These are phyloP conservation scores for Petrolisthes cinctipes DNA, from an alignment of 2,888 invertebrate species.

Conservation along the genomic window DNA sequence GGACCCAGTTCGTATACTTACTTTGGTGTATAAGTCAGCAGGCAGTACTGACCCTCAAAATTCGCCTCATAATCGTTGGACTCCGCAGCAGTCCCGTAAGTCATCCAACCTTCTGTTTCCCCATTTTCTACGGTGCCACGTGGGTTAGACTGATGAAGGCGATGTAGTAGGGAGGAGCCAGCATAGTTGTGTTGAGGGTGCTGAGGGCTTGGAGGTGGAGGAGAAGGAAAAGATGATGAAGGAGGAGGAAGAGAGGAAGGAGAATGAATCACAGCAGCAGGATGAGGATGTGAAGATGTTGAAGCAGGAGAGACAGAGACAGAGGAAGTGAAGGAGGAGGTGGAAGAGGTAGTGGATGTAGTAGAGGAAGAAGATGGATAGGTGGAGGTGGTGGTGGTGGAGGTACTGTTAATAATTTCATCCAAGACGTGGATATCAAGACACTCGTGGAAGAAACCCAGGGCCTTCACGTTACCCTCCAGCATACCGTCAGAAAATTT, in stretches of 20 bases:
- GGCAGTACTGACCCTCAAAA: constrained; percentile 20
- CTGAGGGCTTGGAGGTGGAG: no score
- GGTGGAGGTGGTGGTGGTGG: neutral
- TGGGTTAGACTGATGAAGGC: no score
- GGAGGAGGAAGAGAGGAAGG: no score
- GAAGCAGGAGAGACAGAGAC: neutral
- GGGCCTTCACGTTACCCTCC: constrained; percentile 27
- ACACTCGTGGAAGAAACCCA: constrained; percentile 51
- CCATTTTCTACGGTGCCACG: no score
- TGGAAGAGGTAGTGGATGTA: neutral
- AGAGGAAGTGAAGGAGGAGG: neutral
- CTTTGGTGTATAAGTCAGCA: constrained; percentile 10
- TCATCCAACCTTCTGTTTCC: no score
- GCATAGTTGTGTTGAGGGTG: no score
- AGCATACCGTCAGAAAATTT: constrained; percentile 44
- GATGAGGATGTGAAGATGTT: neutral
- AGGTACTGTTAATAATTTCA: neutral
- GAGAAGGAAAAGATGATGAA: no score
- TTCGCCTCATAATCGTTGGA: neutral
- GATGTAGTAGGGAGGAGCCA: no score
- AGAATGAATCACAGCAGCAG: neutral
- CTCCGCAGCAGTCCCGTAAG: neutral
- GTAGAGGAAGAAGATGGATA: neutral
- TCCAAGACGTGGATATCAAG: constrained; percentile 8
- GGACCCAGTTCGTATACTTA: neutral